Evolutionary conservation across 1,140 invertebrate genomes (phyloP).

Genomic region (Rhagoletis zephyria): DNA sequence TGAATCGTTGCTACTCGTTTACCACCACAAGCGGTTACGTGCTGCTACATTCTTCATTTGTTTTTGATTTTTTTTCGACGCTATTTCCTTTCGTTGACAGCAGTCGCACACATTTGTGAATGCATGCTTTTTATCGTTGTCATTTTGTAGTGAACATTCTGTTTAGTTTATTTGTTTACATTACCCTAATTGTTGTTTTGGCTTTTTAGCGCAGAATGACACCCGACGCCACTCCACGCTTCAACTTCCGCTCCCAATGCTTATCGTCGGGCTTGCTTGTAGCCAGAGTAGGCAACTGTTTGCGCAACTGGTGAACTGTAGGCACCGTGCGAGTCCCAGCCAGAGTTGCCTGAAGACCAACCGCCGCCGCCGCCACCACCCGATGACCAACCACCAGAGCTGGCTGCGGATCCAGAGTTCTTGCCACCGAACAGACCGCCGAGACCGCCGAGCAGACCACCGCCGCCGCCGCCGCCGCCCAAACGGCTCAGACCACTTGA

Average conservation of each 20-base stretch:
- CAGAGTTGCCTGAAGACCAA: constrained; percentile 65
- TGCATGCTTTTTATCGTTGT: constrained; percentile 27
- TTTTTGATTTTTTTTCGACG: background rate
- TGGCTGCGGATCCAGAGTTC: constrained; percentile 64
- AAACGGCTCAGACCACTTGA: constrained; percentile 75
- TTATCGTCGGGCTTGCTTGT: constrained; percentile 72
- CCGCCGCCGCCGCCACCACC: constrained; percentile 66
- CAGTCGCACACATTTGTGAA: background rate
- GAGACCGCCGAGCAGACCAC: constrained; percentile 69
- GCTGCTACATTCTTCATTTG: background rate
- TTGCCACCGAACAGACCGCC: constrained; percentile 69
- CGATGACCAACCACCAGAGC: constrained; percentile 70
- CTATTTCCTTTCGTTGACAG: background rate
- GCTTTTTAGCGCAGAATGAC: constrained; percentile 51
- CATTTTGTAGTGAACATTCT: constrained; percentile 37
- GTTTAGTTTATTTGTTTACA: constrained; percentile 54
- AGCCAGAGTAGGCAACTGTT: constrained; percentile 73
- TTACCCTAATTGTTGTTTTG: constrained; percentile 54
- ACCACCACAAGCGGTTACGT: background rate
- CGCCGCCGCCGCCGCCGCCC: constrained; percentile 64
- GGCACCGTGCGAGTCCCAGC: constrained; percentile 72
- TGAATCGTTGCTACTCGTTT: constrained; percentile 24
- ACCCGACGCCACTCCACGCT: background rate
- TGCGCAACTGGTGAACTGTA: constrained; percentile 73
- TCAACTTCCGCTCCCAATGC: constrained; percentile 5